These are phyloP conservation scores for Drosophila differens DNA, from an alignment of 2,888 invertebrate genomes.

Conservation along the genomic window DNA sequence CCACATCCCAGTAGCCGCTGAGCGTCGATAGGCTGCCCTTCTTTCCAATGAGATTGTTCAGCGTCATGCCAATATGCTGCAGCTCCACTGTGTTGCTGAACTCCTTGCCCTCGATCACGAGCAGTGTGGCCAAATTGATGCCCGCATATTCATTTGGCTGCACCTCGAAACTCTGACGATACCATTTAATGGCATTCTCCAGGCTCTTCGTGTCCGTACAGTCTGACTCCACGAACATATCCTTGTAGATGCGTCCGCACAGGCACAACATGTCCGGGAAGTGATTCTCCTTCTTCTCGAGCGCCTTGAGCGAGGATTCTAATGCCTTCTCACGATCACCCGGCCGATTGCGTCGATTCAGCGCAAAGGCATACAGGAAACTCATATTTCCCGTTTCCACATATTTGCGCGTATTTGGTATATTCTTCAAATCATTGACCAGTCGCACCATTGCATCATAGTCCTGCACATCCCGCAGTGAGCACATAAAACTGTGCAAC, in stretches of 20 bases:
- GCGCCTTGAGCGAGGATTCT: conserved; percentile 94
- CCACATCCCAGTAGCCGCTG: conserved; percentile 99
- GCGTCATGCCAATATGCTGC: conserved; percentile 96
- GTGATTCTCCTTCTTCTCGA: conserved; percentile 96
- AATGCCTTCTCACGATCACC: conserved; percentile 98
- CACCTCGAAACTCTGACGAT: conserved; percentile 98
- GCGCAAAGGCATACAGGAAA: conserved; percentile 97
- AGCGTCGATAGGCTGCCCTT: conserved; percentile 97
- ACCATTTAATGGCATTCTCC: conserved; percentile 98
- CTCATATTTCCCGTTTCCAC: conserved; percentile 95
- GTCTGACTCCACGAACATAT: conserved; percentile 98
- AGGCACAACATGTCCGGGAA: conserved; percentile 99
- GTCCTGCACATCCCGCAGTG: conserved; percentile 96
- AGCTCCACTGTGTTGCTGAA: conserved; percentile 96
- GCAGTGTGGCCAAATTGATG: conserved; percentile 97
- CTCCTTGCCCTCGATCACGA: conserved; percentile 98
- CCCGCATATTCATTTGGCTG: conserved; percentile 99
- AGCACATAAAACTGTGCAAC: conserved; percentile 96
- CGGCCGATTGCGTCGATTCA: conserved; percentile 96
- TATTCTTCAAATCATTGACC: conserved; percentile 95
- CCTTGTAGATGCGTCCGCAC: conserved; percentile 98
- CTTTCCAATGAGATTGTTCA: conserved; percentile 98
- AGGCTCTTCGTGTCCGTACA: conserved; percentile 95
- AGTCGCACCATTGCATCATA: conserved; percentile 99
- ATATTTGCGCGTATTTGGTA: conserved; percentile 95